Evolutionary conservation across 2,888 invertebrate genomes (phyloP).

Genomic region (Hymenopus coronatus): DNA sequence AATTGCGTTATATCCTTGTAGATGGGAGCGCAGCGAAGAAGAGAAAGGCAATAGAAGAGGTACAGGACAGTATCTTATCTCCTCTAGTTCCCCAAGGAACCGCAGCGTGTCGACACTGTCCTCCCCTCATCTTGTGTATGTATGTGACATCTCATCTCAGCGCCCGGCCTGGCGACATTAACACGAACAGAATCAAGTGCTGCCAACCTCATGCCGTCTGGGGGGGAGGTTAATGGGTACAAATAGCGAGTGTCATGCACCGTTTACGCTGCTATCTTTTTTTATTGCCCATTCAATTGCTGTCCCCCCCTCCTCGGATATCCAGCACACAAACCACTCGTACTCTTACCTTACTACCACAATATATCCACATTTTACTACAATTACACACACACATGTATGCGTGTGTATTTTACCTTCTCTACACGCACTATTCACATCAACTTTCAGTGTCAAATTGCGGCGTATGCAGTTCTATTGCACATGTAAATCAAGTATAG

Average conservation of each 20-base stretch:
- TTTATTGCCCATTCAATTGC: background rate
- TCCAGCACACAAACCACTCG: background rate
- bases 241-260: background rate
- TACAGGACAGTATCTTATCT: background rate
- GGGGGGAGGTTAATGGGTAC: background rate
- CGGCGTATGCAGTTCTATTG: no score
- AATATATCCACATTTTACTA: no score
- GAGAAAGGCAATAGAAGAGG: background rate
- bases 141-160: background rate
- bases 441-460: no score
- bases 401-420: no score
- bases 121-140: background rate
- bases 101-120: background rate
- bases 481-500: no score
- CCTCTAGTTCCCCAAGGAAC: background rate
- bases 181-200: background rate
- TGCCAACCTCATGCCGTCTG: background rate
- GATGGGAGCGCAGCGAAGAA: background rate
- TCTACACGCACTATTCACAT: no score
- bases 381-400: no score
- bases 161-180: background rate
- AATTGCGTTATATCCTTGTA: background rate
- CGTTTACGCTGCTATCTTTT: background rate
- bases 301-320: background rate
- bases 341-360: background rate